Evolutionary conservation across 1,140 invertebrate species (phyloP), one percentile per base, ranked within the genome.

Genomic region (Drosophila subobscura): DNA sequence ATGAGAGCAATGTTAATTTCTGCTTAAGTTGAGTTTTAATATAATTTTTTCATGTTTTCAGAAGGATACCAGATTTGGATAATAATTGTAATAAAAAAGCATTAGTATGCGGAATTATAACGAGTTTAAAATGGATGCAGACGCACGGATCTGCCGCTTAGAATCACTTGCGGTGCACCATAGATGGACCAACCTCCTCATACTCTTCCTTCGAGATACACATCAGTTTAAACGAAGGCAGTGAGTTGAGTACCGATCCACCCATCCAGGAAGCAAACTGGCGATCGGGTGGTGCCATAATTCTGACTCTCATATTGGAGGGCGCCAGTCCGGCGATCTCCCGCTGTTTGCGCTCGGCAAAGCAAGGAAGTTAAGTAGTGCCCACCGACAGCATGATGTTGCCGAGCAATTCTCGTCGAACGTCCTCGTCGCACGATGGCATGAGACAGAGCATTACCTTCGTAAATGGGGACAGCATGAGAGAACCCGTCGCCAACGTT

Each of bases 131-230:
- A 33, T 7, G 7, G 29, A 33, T 33, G 29, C 29, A 33, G 33
- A 37, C 1, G 33, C 3, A 4, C 8, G 33, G 33, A 37, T 37
- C 5, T 25, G 37, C 25, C 33, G 52, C 83, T 96, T 97, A 98
- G 94, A 98, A 98, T 93, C 97, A 98, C 93, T 97, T 98, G 93
- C 97, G 95, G 94, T 98, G 96, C 77, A 98, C 97, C 92, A 97
- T 97, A 89, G 95, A 95, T 85, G 97, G 97, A 63, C 97, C 97
- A 80, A 96, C 97, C 92, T 98, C 97, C 92, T 98, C 97, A 92
- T 98, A 98, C 92, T 98, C 97, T 92, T 97, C 96, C 92, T 97
- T 97, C 83, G 95, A 96, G 93, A 98, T 98, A 97, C 97, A 98
- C 96, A 97, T 97, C 92, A 96, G 95, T 91, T 97, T 96, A 96